Base-by-base conservation (phyloP, 2,113 vertebrate genomes). In the Vulpes vulpes region DNA sequence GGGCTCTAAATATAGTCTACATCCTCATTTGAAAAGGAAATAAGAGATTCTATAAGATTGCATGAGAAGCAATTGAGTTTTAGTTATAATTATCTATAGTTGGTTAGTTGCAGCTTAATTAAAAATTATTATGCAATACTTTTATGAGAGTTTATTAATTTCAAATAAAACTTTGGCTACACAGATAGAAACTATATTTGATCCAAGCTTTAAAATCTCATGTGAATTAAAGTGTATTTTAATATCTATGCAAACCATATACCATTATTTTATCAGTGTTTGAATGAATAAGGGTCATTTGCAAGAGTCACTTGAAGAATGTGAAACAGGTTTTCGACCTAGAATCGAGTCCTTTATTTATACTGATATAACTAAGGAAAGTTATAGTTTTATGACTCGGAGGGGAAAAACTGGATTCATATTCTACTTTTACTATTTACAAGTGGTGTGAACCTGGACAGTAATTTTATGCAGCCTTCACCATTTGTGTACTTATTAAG, bases 241-340 rank as follows among this genome's bases (percentile, higher is more conserved):
- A 89, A 94, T 83, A 32, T 95, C 87, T 95, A 23, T 92, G 80
- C 22, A 82, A 87, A 60, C 22, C 25, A 60, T 60, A 67, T 11
- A 94, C 62, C 94, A 86, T 94, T 96, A 97, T 97, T 97, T 96
- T 92, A 43, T 80, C 76, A 81, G 80, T 55, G 43, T 95, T 92
- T 90, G 53, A 7, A 89, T 92, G 60, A 97, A 89, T 96, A 92
- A 89, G 69, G 92, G 53, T 87, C n/a, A 97, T 97, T 93, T 96
- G 23, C n/a, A 96, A 87, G 53, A 76, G 64, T 95, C 53, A 94
- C 83, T 57, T 94, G 25, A 87, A 96, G 49, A 59, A 82, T 64
- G 15, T 95, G 57, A 92, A 94, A 88, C 8, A 71, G 19, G 27
- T 95, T 97, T 97, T 93, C 96, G 69, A 97, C 84, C 69, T 91